A percentile compares a stretch with the other conserved stretches of the same genome.
These are phyloP conservation scores for Trichonephila clavata DNA, from an alignment of 1,140 invertebrate genomes.

Conservation along the genomic window DNA sequence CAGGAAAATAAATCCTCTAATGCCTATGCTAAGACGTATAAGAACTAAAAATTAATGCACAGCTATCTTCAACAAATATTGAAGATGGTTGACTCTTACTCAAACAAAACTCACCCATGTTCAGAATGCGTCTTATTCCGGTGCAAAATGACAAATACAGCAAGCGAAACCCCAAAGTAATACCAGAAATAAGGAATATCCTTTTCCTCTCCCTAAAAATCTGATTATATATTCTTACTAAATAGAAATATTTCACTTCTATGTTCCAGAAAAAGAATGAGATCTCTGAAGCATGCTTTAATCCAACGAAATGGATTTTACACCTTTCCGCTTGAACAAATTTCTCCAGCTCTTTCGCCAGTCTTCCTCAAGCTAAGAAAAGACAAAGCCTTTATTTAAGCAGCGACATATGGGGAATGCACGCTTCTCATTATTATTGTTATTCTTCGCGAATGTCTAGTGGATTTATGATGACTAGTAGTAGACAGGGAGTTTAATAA, in stretches of 20 bases:
- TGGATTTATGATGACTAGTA: not conserved
- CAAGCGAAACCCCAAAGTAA: not conserved
- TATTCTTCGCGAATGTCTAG: not conserved
- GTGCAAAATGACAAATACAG: not conserved
- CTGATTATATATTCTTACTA: not conserved
- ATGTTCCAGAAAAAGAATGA: not conserved
- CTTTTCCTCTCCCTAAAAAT: not conserved
- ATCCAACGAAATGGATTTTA: constrained; percentile 33
- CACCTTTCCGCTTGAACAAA: constrained; percentile 11
- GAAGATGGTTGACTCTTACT: no score
- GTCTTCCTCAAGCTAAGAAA: not conserved
- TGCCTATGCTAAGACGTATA: no score
- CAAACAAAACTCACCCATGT: no score
- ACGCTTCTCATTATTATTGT: constrained; percentile 19
- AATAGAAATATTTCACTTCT: constrained; percentile 5
- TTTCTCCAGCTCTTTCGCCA: not conserved
- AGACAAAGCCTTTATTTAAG: constrained; percentile 43
- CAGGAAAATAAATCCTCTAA: no score
- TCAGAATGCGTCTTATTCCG: not conserved
- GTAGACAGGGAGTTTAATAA: constrained; percentile 29
- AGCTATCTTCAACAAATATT: no score
- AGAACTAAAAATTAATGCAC: no score
- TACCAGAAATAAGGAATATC: not conserved
- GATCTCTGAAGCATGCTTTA: not conserved
- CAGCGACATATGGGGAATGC: not conserved